Base-by-base conservation (phyloP, 2,888 invertebrate genomes). In the Acholoe squamosa region DNA sequence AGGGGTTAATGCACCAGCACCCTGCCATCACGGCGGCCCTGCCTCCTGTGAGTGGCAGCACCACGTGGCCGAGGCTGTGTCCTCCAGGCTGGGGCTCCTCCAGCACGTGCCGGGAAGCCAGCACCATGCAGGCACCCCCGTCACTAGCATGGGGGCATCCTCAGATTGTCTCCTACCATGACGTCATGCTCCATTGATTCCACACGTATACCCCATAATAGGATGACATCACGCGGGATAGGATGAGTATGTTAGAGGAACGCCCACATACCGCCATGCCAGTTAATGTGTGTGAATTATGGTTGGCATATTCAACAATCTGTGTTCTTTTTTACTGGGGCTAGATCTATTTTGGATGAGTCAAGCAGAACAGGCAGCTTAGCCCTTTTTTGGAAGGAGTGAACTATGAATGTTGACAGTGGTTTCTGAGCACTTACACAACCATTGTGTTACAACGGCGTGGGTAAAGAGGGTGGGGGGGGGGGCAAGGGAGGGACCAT, bases 1-100 rank as follows among this genome's bases (percentile, higher is more conserved):
- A 3, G 61, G 61, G 61, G 61, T 61, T 71, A 71, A 71, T 71
- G 25, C n/a, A 71, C 71, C 71, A 28, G 71, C 71, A 71, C 71
- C 25, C 28, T 14, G 31, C 71, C 71, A 25, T 71, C 71, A 71
- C 5, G 31, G 71, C 71, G 28, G 28, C 28, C 71, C n/a, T 71
- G 31, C 71, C 71, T 14, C 71, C 71, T 28, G 71, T 71, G 28
- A 28, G 71, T 71, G 71, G 31, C 84, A 34, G n/a, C 31, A 25
- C 34, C 77, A 77, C 77, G 77, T 77, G 77, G 25, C 25, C n/a
- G 25, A 43, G n/a, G 33, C 19, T n/a, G 84, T 10, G 34, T 43
- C 43, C 84, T 22, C n/a, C 84, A 16, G n/a, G 51, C 34, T n/a
- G 22, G 84, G 22, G 34, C 22, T 16, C 31, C 77, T 33, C n/a